Base-by-base conservation (phyloP, 2,113 vertebrate species). In the Prolemur simus region DNA sequence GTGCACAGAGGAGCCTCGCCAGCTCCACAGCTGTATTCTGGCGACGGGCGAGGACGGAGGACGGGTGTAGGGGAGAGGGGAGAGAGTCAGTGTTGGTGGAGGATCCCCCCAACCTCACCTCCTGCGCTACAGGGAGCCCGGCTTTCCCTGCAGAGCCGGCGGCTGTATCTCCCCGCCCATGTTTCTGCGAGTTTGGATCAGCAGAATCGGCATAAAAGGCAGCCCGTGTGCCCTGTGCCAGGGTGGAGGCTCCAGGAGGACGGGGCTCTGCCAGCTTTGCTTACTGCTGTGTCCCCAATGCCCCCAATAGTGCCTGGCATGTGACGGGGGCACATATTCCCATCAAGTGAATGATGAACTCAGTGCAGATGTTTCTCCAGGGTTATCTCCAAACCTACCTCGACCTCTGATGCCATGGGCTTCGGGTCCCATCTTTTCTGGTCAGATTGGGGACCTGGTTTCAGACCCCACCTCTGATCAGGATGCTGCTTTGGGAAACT, bases 1-100 rank as follows among this genome's bases (percentile, higher is more conserved):
- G 15, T 96, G 98, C 97, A 99, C 96, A 80, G 94, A 98, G 83
- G 97, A 98, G 89, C 97, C 92, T 83, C 81, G 98, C 98, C 98
- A 99, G 63, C 42, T 97, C 96, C 89, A 56, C 13, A 97, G 96
- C 73, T 98, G 97, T n/a, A 99, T 87, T 94, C 98, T 99, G 97
- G 97, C 47, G 97, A 63, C 45, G 27, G 58, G 84, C 52, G 71
- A 87, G 81, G 66, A 21, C 9, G 54, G 71, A 87, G 81, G 66
- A 21, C 9, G 54, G 42, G 39, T 42, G 69, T 42, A 5, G 0
- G 64, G 27, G 49, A 84, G 25, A 89, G 78, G 80, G 52, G 42
- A 84, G 63, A 91, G 60, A 93, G 68, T 74, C 42, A 13, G 71
- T 25, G 25, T 93, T 39, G 10, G 56, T 94, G 71, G 37, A 81